Evolutionary conservation across 2,113 vertebrate species (phyloP).

Genomic region (Heterotilapia buettikoferi): DNA sequence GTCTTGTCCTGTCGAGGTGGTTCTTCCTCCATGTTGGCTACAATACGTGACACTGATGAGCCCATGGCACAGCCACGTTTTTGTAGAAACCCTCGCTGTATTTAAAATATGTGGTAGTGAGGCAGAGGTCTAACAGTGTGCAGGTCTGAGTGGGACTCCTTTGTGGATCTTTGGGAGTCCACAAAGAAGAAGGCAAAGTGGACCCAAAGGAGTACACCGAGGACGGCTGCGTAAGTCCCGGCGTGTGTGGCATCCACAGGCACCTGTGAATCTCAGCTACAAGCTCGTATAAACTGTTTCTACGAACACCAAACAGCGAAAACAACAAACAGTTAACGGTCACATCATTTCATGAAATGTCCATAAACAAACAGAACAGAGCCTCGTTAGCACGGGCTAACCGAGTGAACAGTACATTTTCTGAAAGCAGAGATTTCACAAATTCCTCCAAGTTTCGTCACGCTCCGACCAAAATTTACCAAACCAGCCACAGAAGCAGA

Average conservation of each 20-base stretch:
- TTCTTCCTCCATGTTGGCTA: background rate
- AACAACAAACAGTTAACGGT: background rate
- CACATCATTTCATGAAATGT: too few relatives aligned
- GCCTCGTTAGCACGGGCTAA: too few relatives aligned
- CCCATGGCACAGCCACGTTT: background rate
- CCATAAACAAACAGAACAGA: too few relatives aligned
- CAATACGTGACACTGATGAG: background rate
- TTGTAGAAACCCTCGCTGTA: background rate
- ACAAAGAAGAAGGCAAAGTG: background rate
- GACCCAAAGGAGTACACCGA: background rate
- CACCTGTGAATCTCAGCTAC: background rate
- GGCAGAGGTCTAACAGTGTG: background rate
- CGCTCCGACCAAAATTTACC: too few relatives aligned
- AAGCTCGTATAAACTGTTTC: background rate
- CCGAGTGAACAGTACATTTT: too few relatives aligned
- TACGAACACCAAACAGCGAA: accelerated
- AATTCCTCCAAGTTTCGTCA: background rate
- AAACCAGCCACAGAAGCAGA: too few relatives aligned
- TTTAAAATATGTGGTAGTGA: background rate
- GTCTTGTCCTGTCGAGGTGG: background rate
- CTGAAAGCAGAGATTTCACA: too few relatives aligned
- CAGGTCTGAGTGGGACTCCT: background rate
- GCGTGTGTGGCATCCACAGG: too few relatives aligned
- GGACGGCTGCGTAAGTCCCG: background rate
- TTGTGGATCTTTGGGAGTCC: background rate